A percentile compares a stretch with the other conserved stretches of the same genome.
These are phyloP conservation scores for Cynopterus sphinx DNA, from an alignment of 2,797 vertebrate species.

Conservation along the genomic window DNA sequence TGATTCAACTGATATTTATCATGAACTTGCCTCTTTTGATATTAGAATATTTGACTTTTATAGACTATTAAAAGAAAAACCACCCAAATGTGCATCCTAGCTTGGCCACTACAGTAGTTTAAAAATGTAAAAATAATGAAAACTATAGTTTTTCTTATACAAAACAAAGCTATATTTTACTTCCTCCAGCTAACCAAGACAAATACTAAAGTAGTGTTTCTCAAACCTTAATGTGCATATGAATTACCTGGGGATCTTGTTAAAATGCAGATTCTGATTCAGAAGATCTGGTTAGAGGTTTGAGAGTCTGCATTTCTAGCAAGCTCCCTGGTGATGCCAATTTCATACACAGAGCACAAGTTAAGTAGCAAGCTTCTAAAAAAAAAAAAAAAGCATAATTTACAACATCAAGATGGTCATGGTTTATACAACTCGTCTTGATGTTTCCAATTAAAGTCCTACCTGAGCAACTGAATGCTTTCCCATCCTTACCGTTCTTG, in stretches of 20 bases:
- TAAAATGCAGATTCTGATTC: conserved; percentile 40
- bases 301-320: neutral
- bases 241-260: neutral
- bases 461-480: neutral
- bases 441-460: conserved; percentile 48
- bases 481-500: neutral
- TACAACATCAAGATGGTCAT: neutral
- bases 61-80: neutral
- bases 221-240: neutral
- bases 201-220: conserved; percentile 32
- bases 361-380: conserved; percentile 18
- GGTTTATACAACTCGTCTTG: conserved; percentile 23
- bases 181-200: neutral
- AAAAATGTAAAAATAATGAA: conserved; percentile 49
- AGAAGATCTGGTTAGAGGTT: conserved; percentile 14
- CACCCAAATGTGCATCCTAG: neutral
- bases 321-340: neutral
- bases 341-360: neutral
- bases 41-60: conserved; percentile 42
- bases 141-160: conserved; percentile 24
- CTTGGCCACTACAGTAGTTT: conserved; percentile 6
- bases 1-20: neutral
- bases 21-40: conserved; percentile 34
- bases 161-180: conserved; percentile 41
- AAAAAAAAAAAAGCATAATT: conserved; percentile 20